Evolutionary conservation across 2,888 invertebrate genomes (phyloP), one percentile per base, ranked within the genome.

Genomic region (Leptinotarsa haldemani): DNA sequence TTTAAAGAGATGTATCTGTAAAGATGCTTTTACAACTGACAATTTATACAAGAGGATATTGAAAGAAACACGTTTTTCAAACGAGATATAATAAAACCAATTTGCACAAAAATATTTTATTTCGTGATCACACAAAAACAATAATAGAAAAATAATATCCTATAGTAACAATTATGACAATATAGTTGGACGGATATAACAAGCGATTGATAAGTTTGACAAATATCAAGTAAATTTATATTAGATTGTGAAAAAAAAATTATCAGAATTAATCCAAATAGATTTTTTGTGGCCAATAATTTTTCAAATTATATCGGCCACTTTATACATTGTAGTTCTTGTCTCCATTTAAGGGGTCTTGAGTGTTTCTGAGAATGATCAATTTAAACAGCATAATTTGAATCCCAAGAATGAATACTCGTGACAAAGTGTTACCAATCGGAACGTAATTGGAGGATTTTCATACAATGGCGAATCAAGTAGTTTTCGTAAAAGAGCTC

Each of bases 171-270:
- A 30, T 30, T 13, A 61, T 61, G 25, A 25, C 18, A 58, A 56
- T 22, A 56, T 18, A 16, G n/a, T 61, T 61, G 61, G 61, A 61
- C 61, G 61, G 61, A 61, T 61, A 18, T 61, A 61, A n/a, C 61
- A 61, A 30, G 61, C 61, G 30, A 16, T 61, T 20, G 12, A 7
- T 61, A 12, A 61, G 16, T 61, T 61, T 61, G n/a, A 16, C 1
- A 61, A 61, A 22, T 56, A 22, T 12, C 4, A 56, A 56, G 20
- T 52, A 9, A 9, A 18, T 18, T 7, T 18, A 52, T 52, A 22
- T 56, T 22, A 20, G 13, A 22, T 12, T 56, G 56, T 56, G 22
- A 22, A 25, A 56, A 20, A 56, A 15, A 22, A 56, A 22, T 56
- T 4, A 3, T 50, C n/a, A 50, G n/a, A 16, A 16, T 5, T 50